Conservation (phyloP, 1,140 invertebrate genomes). For the Meloidogyne floridensis region DNA sequence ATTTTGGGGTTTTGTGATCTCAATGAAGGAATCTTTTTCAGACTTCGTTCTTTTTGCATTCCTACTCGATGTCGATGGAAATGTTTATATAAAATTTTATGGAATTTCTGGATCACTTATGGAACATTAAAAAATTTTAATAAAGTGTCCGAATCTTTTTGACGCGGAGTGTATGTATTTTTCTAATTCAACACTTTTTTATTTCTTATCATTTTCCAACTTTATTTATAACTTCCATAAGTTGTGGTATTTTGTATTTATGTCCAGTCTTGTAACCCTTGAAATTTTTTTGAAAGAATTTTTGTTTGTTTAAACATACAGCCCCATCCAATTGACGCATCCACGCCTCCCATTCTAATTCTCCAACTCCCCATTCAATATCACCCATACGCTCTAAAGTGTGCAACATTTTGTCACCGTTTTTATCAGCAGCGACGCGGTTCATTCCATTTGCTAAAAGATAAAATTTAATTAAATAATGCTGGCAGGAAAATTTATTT, state of each 20-base stretch:
- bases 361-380: conserved; percentile 76
- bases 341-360: conserved; percentile 92
- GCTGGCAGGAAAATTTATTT: no score
- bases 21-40: no score
- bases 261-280: conserved; percentile 94
- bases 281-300: conserved; percentile 23
- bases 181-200: neutral
- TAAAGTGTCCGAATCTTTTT: neutral
- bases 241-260: conserved; percentile 87
- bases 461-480: neutral
- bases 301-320: conserved; percentile 69
- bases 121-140: neutral
- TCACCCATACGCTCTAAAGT: conserved; percentile 47
- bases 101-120: no score
- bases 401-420: conserved; percentile 77
- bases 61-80: no score
- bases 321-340: conserved; percentile 98
- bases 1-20: no score
- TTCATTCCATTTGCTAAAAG: conserved; percentile 67
- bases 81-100: no score
- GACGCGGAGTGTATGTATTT: no score
- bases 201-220: conserved; percentile 9
- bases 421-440: conserved; percentile 52
- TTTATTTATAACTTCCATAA: conserved; percentile 68
- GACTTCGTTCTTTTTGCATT: no score